These are phyloP conservation scores for Apoderus coryli DNA, from an alignment of 2,888 invertebrate genomes.

Conservation along the genomic window DNA sequence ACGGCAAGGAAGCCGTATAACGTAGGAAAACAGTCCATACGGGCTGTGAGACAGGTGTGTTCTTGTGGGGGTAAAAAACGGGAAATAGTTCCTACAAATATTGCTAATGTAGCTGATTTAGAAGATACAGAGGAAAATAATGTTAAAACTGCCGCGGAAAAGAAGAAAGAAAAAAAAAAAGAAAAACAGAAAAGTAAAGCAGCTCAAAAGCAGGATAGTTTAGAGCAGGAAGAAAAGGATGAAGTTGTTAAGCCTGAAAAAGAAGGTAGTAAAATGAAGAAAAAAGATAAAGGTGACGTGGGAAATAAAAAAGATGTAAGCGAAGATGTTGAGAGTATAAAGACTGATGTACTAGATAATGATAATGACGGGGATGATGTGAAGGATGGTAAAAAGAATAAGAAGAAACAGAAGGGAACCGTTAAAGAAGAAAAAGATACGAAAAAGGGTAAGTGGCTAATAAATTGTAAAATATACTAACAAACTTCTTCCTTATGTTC, in stretches of 20 bases:
- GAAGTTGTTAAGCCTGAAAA: constrained; percentile 15
- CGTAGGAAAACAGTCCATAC: too few relatives aligned
- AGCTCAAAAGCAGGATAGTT: constrained; percentile 29
- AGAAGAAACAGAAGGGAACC: constrained; percentile 23
- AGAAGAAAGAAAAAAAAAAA: constrained; percentile 82
- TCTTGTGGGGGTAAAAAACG: constrained; percentile 33
- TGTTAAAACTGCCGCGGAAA: constrained; percentile 71
- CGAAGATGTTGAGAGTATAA: constrained; percentile 29
- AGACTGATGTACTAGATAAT: constrained; percentile 34
- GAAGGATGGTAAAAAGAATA: constrained; percentile 21
- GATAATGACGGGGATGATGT: constrained; percentile 35
- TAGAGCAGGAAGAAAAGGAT: constrained; percentile 16
- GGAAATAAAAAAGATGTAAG: constrained; percentile 31
- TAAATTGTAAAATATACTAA: too few relatives aligned
- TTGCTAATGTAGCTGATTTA: constrained; percentile 30
- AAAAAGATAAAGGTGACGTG: not conserved
- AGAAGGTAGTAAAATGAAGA: too few relatives aligned
- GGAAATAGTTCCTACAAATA: constrained; percentile 14
- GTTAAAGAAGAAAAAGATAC: constrained; percentile 27
- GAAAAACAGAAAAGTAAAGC: constrained; percentile 65
- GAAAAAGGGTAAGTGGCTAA: constrained; percentile 34
- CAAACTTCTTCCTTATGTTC: too few relatives aligned
- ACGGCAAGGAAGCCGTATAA: too few relatives aligned
- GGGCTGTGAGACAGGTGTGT: too few relatives aligned
- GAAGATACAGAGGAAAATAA: constrained; percentile 21